Conservation (phyloP, 2,888 invertebrate genomes). For the Carabus problematicus region DNA sequence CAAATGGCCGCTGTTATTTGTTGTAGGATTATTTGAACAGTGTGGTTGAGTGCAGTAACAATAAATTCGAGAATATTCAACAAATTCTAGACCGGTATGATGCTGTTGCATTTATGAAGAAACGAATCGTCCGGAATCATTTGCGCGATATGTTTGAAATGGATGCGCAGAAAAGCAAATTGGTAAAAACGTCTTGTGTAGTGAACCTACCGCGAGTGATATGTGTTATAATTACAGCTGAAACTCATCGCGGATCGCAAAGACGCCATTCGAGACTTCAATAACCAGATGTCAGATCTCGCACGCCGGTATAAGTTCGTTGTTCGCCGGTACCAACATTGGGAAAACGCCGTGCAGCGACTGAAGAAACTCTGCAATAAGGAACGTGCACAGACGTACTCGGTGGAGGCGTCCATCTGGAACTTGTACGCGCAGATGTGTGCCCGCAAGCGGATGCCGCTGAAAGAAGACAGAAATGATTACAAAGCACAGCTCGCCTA, state of each 20-base stretch:
- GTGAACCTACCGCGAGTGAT: too few species aligned
- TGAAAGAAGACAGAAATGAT: slow-evolving; percentile 60
- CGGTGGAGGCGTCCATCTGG: slow-evolving; percentile 67
- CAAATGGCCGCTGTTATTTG: not conserved
- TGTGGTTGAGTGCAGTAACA: slow-evolving; percentile 62
- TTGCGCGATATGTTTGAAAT: too few species aligned
- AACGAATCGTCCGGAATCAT: too few species aligned
- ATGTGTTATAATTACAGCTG: slow-evolving; percentile 52
- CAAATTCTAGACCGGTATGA: slow-evolving; percentile 72
- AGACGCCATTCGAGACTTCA: slow-evolving; percentile 68
- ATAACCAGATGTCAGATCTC: slow-evolving; percentile 67
- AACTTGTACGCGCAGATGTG: slow-evolving; percentile 70
- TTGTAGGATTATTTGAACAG: slow-evolving; percentile 66
- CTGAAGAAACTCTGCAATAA: slow-evolving; percentile 66
- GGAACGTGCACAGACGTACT: slow-evolving; percentile 64
- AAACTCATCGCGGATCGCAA: slow-evolving; percentile 67
- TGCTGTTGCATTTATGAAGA: slow-evolving; percentile 55
- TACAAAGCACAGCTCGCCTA: slow-evolving; percentile 69
- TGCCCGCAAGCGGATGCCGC: slow-evolving; percentile 60
- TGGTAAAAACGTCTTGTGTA: too few species aligned
- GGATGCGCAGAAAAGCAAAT: too few species aligned
- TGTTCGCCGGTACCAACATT: slow-evolving; percentile 65
- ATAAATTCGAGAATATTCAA: slow-evolving; percentile 65
- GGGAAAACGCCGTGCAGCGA: slow-evolving; percentile 67
- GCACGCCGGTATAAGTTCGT: slow-evolving; percentile 68